Base-by-base conservation (phyloP, 2,797 vertebrate genomes). In the Vespertilio murinus region DNA sequence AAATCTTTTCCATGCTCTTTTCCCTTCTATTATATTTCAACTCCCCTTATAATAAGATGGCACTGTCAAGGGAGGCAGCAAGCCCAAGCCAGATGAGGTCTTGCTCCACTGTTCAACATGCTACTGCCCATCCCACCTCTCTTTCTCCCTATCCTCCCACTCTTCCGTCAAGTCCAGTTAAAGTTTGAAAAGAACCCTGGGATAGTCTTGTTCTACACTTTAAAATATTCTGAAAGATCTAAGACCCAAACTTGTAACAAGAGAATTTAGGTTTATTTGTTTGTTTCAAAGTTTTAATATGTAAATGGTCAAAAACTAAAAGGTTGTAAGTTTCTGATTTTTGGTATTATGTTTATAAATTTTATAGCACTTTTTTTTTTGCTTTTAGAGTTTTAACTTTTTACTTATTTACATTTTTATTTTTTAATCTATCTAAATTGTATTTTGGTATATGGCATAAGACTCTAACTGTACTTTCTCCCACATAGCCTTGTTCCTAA, bases 281-380 rank as follows among this genome's bases (percentile, higher is more conserved):
- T 77, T 59, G 69, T 88, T 65, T 90, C 45, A 94, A 95, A 10
- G 52, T 5, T 88, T 89, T 89, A 86, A 28, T 91, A 88, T 91
- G 84, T 74, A 88, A 88, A 30, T 45, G 35, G 11, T 47, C 52
- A 86, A 82, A 93, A 78, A 73, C 18, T 14, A 89, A 94, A 82
- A 77, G 25, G 23, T n/a, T 89, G 42, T 90, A 88, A n/a, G 38
- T 91, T 85, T 65, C 52, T 84, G 18, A 79, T 40, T 38, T 56
- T 91, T 45, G 47, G 18, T 16, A 69, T 69, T 30, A 83, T 70
- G 25, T 61, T 92, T 74, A 90, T 14, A 40, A 28, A 30, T 86
- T 13, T 70, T 74, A 45, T 20, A 59, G 10, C 6, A 49, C 14
- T 45, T 77, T 56, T 88, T 79, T 30, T 78, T 61, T 95, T 87